Base-by-base conservation (phyloP, 2,888 invertebrate species). In the Gymnocheta viridis region DNA sequence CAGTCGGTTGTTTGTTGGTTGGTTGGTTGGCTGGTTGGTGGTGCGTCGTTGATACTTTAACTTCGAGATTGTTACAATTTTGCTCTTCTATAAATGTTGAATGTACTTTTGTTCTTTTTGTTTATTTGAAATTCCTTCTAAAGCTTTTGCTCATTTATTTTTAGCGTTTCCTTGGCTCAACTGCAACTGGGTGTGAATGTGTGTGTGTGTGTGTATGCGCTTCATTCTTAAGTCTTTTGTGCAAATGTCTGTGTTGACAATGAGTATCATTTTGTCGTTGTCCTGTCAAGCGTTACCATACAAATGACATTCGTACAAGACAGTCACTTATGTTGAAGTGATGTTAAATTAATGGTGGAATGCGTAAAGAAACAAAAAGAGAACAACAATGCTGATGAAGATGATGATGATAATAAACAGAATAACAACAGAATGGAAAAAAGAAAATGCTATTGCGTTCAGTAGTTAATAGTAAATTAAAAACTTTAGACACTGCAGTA, bases 301-400 rank as follows among this genome's bases (percentile, higher is more conserved):
- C 77, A 83, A 82, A 82, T 86, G 86, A 86, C 86, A 86, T 82
- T 73, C 67, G 82, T 76, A 85, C 85, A 86, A 80, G 86, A 86
- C 86, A 86, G 82, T 85, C 86, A 84, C 82, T 82, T 85, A 85
- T 85, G 86, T 86, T 80, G 85, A 76, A 82, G 77, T 84, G 84
- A 85, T 85, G 85, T 86, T 80, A 80, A 86, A 84, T 81, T 85
- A 85, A 85, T 82, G 77, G 82, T 78, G 79, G 83, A 85, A 81
- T 83, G 82, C 82, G 81, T 58, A 84, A 58, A 66, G 60, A 51
- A 66, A 64, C 62, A 60, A 77, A 51, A 67, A 54, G 3, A 47
- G 60, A 10, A 60, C 27, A 62, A 82, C 54, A 74, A 62, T 67
- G 66, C 58, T 19, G 35, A 64, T 64, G 62, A 44, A n/a, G 41